Evolutionary conservation across 2,888 invertebrate species (phyloP), one percentile per base, ranked within the genome.

Genomic region (Cataglyphis altisquamis): DNA sequence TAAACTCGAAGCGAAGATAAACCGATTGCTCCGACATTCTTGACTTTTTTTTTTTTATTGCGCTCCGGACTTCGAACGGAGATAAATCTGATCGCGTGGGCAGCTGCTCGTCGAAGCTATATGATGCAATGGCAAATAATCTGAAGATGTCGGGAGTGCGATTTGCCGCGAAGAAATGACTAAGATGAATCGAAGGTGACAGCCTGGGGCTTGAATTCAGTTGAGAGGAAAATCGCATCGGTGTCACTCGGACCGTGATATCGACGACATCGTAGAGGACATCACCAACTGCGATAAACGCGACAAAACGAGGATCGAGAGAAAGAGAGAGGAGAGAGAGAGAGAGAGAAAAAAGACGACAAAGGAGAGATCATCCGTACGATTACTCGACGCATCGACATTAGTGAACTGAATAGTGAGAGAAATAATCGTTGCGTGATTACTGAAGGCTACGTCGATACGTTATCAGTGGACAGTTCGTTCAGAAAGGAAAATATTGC

Each of bases 361-460:
- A 48, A 60, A 60, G 9, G 3, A 32, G 3, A 41, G 21, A 32
- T 60, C 45, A 15, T 68, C 39, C 70, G 18, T 21, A 41, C 29
- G n/a, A 57, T 55, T 32, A 70, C 32, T 67, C 15, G 57, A 32
- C 77, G 57, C 29, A 36, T 62, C 62, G 72, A 72, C 72, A 25
- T 70, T 25, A 36, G 36, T 62, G 72, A 21, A 80, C 45, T 80
- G 72, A 12, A 62, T 15, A 68, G 57, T 36, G 68, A 68, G 1
- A 9, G 32, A 68, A 52, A 36, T 70, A 62, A 80, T 80, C 78
- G 45, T 52, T 52, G 45, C 21, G 78, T 45, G 72, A 80, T 78
- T 68, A 45, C 39, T 39, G n/a, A 21, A 21, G 29, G 10, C 18
- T 57, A 78, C 57, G n/a, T 78, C 70, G 41, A 67, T 68, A 68